Conservation (phyloP, 2,888 invertebrate species). For the Tachina lurida region DNA sequence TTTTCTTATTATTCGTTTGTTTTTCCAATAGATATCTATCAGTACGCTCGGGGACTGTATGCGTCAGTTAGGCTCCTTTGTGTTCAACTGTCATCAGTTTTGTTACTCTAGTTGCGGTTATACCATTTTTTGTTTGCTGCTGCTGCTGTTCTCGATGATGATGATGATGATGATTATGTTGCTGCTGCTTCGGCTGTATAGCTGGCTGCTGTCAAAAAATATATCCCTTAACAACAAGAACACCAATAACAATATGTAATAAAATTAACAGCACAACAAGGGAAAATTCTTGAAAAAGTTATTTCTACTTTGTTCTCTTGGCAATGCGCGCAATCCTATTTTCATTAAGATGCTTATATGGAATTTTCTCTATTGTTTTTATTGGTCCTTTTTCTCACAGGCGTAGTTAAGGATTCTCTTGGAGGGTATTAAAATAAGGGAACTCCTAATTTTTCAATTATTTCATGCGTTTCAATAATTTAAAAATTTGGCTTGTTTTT, state of each 20-base stretch:
- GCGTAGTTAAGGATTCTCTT: slow-evolving; percentile 20
- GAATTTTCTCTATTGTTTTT: slow-evolving; percentile 63
- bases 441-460: too few species aligned
- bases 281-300: slow-evolving; percentile 19
- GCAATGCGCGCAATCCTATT: slow-evolving; percentile 56
- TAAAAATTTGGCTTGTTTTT: too few species aligned
- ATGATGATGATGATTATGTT: slow-evolving; percentile 4
- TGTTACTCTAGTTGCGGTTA: slow-evolving; percentile 70
- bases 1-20: slow-evolving; percentile 41
- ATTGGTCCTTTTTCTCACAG: slow-evolving; percentile 37
- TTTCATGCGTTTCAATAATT: too few species aligned
- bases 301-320: slow-evolving; percentile 61
- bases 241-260: slow-evolving; percentile 21
- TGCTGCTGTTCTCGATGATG: neutral
- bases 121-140: slow-evolving; percentile 65
- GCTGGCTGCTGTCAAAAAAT: slow-evolving; percentile 46
- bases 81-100: slow-evolving; percentile 69
- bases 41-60: slow-evolving; percentile 57
- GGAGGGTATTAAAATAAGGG: neutral
- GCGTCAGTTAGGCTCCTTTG: slow-evolving; percentile 70
- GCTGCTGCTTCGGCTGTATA: neutral
- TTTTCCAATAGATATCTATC: neutral
- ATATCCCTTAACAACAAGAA: slow-evolving; percentile 52
- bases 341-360: slow-evolving; percentile 44
- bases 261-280: slow-evolving; percentile 48